Evolutionary conservation across 1,140 invertebrate species (phyloP), one percentile per base, ranked within the genome.

Genomic region (Brachionus rotundiformis): DNA sequence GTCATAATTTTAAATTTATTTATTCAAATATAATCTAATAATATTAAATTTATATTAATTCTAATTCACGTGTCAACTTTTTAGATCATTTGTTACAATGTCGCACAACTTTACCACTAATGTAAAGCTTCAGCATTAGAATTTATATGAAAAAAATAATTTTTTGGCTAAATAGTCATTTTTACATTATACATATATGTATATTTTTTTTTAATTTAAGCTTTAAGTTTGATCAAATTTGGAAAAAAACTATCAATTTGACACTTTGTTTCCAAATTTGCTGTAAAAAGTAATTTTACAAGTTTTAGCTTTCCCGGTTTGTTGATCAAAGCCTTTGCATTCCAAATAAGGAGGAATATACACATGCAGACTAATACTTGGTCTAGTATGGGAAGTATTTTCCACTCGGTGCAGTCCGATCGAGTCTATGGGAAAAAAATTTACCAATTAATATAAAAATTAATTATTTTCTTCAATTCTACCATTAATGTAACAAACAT

Each of bases 401-500:
- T 97, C 95, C 81, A 99, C 94, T 2, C 96, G 91, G 88, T 99
- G 96, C 4, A 99, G 90, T 1, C 96, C 97, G 82, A 98, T 87
- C 0, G 49, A 75, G 59, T 82, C 41, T 82, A n/a, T 23, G n/a
- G 36, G n/a, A 39, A 31, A 36, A 68, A 41, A 41, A 11, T 11
- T 33, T 33, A 33, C 7, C 3, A 19, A 16, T 68, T 39, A 68
- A 39, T 19, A 33, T 33, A 13, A 4, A 7, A 7, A 33, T 27
- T 44, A 44, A 54, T 25, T 19, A 31, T 44, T 25, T 25, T 41
- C 31, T 7, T 13, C 13, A 16, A 16, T 11, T 88, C 90, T 88
- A 98, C 95, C 95, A 89, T 96, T 96, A 27, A 99, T 99, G 86
- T 98, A 98, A 84, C 93, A 93, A 11, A 98, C 94, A 76, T 93